Evolutionary conservation across 2,113 vertebrate species (phyloP).

Genomic region (Ptychochromis oligacanthus): DNA sequence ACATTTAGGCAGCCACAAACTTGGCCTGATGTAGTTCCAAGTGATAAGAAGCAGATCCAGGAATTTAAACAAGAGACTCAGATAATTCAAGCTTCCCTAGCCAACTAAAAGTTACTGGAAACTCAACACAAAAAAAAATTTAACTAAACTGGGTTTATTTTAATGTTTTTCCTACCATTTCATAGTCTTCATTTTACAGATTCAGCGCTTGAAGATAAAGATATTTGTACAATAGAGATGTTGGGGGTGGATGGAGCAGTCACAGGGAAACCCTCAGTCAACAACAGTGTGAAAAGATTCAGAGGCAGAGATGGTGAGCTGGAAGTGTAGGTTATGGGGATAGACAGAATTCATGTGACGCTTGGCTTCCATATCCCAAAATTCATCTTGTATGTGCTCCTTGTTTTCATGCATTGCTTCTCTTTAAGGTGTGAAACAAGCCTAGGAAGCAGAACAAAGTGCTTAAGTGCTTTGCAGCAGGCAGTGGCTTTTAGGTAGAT

Average conservation of each 20-base stretch:
- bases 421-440: neutral
- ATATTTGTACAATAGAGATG: neutral
- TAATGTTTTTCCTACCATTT: neutral
- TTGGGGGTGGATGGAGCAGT: neutral
- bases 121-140: neutral
- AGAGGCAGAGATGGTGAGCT: neutral
- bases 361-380: neutral
- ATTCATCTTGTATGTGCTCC: neutral
- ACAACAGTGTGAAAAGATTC: neutral
- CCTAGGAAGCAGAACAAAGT: neutral
- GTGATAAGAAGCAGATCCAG: neutral
- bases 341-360: neutral
- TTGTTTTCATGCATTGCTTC: neutral
- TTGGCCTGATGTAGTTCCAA: neutral
- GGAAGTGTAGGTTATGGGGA: neutral
- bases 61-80: neutral
- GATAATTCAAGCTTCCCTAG: neutral
- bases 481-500: conserved; percentile 20
- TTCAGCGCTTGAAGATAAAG: neutral
- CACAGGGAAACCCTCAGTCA: neutral
- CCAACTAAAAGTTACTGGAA: neutral
- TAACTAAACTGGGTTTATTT: neutral
- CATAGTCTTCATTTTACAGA: neutral
- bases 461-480: conserved; percentile 19
- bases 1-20: neutral